phyloP scores from a whole-genome alignment of 92 coral and sea anemone genomes.

The Zoanthus solanderi region DNA sequence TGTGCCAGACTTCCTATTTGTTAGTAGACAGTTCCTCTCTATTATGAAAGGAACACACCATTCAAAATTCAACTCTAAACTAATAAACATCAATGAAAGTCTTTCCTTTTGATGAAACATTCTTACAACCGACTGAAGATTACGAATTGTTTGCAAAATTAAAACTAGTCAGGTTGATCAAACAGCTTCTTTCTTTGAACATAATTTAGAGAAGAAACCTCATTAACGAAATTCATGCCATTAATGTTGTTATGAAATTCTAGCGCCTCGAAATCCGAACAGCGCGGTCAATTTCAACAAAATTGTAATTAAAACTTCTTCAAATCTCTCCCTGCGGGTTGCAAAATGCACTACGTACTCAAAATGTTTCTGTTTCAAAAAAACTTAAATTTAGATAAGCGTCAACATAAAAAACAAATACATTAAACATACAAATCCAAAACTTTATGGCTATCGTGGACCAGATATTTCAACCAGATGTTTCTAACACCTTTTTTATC shows the following conservation, averaged over 20 bases:
- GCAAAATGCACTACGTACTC: not conserved
- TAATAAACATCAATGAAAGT: constrained; percentile 25
- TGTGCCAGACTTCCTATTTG: constrained; percentile 28
- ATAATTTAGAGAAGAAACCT: not conserved
- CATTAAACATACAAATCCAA: not conserved
- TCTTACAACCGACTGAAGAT: constrained; percentile 12
- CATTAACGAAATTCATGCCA: not conserved
- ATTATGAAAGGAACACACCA: constrained; percentile 16
- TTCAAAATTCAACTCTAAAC: constrained; percentile 26
- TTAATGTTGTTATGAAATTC: not conserved
- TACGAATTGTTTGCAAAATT: constrained; percentile 4
- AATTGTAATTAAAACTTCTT: constrained; percentile 5
- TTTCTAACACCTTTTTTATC: constrained; percentile 28
- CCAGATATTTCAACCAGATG: constrained; percentile 11
- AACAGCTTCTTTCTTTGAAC: not conserved
- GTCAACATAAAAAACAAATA: not conserved
- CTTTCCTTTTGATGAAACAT: not conserved
- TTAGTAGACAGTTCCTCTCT: not conserved
- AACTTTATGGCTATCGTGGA: not conserved
- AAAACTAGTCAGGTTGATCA: not conserved
- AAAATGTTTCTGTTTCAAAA: not conserved
- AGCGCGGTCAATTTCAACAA: not conserved
- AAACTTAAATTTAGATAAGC: not conserved
- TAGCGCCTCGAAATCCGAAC: not conserved
- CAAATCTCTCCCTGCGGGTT: not conserved